Conservation (phyloP, 2,888 invertebrate genomes). For the Pachliopta kotzebuea region DNA sequence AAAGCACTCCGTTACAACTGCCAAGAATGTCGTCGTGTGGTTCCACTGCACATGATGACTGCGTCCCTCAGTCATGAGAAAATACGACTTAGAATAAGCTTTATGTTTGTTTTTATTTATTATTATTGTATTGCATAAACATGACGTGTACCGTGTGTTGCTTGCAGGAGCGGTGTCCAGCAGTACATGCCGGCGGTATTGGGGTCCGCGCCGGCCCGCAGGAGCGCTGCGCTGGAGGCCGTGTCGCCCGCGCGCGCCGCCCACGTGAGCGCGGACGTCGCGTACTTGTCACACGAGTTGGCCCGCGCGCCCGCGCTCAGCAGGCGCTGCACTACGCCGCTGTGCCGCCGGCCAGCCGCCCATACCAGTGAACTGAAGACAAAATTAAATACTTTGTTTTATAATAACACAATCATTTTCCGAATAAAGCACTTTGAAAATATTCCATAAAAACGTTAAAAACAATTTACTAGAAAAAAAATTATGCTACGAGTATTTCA, state of each 20-base stretch:
- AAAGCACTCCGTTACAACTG: no score
- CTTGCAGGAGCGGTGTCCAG: slow-evolving; percentile 94
- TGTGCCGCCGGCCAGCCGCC: slow-evolving; percentile 96
- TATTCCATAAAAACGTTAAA: no score
- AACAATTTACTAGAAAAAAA: not conserved
- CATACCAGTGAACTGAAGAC: slow-evolving; percentile 90
- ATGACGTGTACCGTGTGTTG: slow-evolving; percentile 83
- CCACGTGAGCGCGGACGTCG: slow-evolving; percentile 98
- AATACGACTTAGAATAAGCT: no score
- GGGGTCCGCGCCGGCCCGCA: slow-evolving; percentile 92
- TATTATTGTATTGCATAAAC: not conserved
- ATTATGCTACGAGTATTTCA: no score
- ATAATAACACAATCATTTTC: not conserved
- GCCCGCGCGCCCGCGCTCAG: slow-evolving; percentile 94
- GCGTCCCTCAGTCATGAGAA: no score
- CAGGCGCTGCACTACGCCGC: slow-evolving; percentile 90
- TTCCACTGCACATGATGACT: no score
- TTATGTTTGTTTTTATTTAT: not conserved
- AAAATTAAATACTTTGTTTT: not conserved
- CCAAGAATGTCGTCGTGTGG: no score
- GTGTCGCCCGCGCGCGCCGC: slow-evolving; percentile 95
- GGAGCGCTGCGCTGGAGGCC: slow-evolving; percentile 89
- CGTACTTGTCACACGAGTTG: slow-evolving; percentile 98
- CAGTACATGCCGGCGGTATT: slow-evolving; percentile 98
- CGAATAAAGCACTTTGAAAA: not conserved